Conservation (phyloP, 2,797 vertebrate species). For the Labroides dimidiatus region DNA sequence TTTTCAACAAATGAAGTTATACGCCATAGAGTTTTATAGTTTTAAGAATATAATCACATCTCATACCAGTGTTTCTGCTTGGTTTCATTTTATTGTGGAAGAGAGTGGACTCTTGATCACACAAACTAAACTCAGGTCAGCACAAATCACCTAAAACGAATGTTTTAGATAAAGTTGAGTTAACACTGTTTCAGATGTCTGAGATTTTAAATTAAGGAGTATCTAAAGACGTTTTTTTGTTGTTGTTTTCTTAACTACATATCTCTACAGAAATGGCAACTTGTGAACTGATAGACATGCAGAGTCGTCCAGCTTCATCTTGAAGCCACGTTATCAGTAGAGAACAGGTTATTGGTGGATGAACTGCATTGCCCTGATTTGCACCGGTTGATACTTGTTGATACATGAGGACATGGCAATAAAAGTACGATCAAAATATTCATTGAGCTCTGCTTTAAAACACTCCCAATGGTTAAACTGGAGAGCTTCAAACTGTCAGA, state of each 20-base stretch:
- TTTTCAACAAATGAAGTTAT: too few relatives aligned
- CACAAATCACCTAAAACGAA: background rate
- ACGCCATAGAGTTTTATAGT: too few relatives aligned
- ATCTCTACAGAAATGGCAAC: background rate
- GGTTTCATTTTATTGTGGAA: background rate
- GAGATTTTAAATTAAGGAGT: background rate
- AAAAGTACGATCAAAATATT: background rate
- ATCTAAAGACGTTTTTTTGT: background rate
- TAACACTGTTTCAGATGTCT: background rate
- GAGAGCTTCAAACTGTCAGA: background rate
- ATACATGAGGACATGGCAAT: background rate
- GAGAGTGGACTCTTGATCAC: background rate
- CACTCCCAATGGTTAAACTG: background rate
- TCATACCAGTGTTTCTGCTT: background rate
- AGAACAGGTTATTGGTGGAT: background rate
- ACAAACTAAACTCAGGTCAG: background rate
- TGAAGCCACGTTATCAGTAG: background rate
- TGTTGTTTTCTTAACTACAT: background rate
- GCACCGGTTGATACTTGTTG: background rate
- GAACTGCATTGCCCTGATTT: background rate
- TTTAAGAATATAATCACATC: too few relatives aligned
- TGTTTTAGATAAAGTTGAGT: background rate
- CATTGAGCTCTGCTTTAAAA: background rate
- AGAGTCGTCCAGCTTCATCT: background rate
- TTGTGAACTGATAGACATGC: background rate